Evolutionary conservation across 2,888 invertebrate species (phyloP).

Genomic region (Oxyteleia sp.): DNA sequence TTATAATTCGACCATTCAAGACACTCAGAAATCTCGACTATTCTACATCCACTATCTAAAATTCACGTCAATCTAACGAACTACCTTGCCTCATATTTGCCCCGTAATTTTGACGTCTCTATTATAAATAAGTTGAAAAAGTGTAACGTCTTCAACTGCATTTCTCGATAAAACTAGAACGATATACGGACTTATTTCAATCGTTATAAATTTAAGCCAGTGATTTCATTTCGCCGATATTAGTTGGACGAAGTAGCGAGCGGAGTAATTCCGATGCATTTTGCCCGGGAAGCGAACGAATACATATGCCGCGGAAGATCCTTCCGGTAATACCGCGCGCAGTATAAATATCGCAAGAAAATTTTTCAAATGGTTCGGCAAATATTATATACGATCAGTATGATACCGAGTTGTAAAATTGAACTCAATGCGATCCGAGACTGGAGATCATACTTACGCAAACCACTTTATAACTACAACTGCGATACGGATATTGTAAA

Average conservation of each 20-base stretch:
- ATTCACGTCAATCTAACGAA: too few relatives aligned
- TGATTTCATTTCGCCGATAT: constrained; percentile 50
- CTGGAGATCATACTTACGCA: constrained; percentile 30
- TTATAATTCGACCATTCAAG: too few relatives aligned
- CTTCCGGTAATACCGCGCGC: constrained; percentile 49
- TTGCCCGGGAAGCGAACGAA: constrained; percentile 12
- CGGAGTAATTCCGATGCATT: constrained; percentile 46
- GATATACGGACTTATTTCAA: constrained; percentile 44
- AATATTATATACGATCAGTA: constrained; percentile 76
- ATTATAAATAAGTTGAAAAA: too few relatives aligned
- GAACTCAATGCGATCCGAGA: constrained; percentile 39
- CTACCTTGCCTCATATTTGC: too few relatives aligned
- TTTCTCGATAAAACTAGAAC: constrained; percentile 36
- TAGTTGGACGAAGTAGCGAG: constrained; percentile 37
- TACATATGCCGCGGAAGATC: constrained; percentile 51
- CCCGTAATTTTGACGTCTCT: too few relatives aligned
- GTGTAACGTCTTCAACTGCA: constrained; percentile 23
- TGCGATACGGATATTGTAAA: constrained; percentile 24
- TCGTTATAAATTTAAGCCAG: constrained; percentile 58
- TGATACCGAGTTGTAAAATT: constrained; percentile 73
- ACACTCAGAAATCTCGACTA: too few relatives aligned
- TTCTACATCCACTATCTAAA: too few relatives aligned
- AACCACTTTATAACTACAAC: constrained; percentile 27
- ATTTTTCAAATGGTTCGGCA: constrained; percentile 53
- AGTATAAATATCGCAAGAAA: constrained; percentile 60